Percentiles rank a stretch among this genome's conserved stretches.
Evolutionary conservation across 2,888 invertebrate genomes (phyloP).

Genomic region (Leptothorax acervorum): DNA sequence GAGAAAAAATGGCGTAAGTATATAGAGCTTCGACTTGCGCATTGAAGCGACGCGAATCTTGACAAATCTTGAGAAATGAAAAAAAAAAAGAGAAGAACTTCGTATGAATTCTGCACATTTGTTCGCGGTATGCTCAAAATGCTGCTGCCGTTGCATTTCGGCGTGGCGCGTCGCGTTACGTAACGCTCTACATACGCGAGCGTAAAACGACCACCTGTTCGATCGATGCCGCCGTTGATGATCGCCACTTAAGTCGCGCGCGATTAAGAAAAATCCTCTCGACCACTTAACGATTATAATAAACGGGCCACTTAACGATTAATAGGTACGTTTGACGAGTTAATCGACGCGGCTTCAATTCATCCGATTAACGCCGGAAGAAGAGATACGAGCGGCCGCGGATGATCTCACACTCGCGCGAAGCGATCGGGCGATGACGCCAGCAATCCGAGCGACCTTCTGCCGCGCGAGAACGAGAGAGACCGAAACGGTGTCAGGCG

Average conservation of each 20-base stretch:
- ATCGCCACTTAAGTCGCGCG: neutral
- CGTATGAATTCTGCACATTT: neutral
- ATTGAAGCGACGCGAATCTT: neutral
- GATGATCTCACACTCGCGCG: conserved; percentile 65
- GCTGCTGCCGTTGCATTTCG: neutral
- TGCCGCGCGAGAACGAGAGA: conserved; percentile 6
- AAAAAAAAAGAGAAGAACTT: neutral
- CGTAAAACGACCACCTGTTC: conserved; percentile 35
- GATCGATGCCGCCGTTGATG: neutral
- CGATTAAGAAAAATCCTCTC: neutral
- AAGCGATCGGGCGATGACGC: conserved; percentile 67
- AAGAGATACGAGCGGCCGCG: conserved; percentile 36
- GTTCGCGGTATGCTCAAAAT: neutral
- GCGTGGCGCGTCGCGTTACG: neutral
- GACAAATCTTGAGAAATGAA: neutral
- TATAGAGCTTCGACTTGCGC: neutral
- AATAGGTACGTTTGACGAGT: neutral
- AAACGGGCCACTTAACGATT: neutral
- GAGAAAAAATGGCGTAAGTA: neutral
- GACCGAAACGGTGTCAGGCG: conserved; percentile 44
- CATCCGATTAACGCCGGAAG: conserved; percentile 21
- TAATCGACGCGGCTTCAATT: conserved; percentile 25
- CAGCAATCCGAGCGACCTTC: conserved; percentile 49
- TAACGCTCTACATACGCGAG: conserved; percentile 29
- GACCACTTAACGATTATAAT: neutral